A percentile compares a stretch with the other conserved stretches of the same genome.
phyloP scores from a whole-genome alignment of 1,140 invertebrate genomes.

The Calosoma granatense region DNA sequence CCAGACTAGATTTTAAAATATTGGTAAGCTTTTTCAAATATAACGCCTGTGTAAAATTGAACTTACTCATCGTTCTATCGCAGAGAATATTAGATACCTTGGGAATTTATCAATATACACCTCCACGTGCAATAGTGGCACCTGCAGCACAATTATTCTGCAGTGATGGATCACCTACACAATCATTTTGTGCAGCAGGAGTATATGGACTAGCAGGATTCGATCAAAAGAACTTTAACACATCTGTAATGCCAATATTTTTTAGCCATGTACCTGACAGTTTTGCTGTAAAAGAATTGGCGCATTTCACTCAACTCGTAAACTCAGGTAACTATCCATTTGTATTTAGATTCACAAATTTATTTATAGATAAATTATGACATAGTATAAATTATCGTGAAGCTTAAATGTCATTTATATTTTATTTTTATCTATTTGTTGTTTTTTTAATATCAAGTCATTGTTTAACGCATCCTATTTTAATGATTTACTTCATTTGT shows the following conservation, averaged over 20 bases:
- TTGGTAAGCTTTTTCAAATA: not conserved
- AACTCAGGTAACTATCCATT: not conserved
- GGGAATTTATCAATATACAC: not conserved
- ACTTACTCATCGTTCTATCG: too few species aligned
- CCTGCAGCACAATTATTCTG: not conserved
- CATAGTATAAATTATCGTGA: too few species aligned
- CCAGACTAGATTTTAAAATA: not conserved
- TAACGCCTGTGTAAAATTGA: too few species aligned
- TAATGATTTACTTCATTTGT: too few species aligned
- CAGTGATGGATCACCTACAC: not conserved
- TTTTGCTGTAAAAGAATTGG: not conserved
- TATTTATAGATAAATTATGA: too few species aligned
- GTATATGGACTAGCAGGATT: not conserved
- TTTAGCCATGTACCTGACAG: not conserved
- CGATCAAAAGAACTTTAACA: not conserved
- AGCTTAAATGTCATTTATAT: too few species aligned
- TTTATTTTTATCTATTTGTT: too few species aligned
- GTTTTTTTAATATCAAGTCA: too few species aligned
- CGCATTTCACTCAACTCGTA: not conserved
- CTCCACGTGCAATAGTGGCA: not conserved
- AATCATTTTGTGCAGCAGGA: not conserved
- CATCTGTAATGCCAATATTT: not conserved
- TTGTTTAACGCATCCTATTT: too few species aligned
- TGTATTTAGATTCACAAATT: too few species aligned
- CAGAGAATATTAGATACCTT: not conserved